Conservation (phyloP, 2,888 invertebrate species). For the Dasysyrphus tricinctus region DNA sequence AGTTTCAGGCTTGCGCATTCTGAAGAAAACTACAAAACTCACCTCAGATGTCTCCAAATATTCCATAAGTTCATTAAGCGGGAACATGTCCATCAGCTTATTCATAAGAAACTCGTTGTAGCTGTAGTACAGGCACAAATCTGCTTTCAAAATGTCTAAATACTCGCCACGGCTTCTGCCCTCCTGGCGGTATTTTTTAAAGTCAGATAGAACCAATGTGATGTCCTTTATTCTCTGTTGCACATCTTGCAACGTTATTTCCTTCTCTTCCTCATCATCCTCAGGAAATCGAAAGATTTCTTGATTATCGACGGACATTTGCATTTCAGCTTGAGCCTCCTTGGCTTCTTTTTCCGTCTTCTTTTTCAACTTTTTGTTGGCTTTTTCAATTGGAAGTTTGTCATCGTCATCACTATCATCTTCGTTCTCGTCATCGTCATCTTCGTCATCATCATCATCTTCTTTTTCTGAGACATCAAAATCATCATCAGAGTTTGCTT, state of each 20-base stretch:
- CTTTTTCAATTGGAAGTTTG: slow-evolving; percentile 93
- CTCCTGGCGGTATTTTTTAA: slow-evolving; percentile 88
- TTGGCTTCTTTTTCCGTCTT: slow-evolving; percentile 88
- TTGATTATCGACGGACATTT: slow-evolving; percentile 90
- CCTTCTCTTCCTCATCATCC: slow-evolving; percentile 88
- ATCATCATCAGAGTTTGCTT: slow-evolving; percentile 84
- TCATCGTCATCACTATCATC: slow-evolving; percentile 85
- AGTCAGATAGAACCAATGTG: slow-evolving; percentile 91
- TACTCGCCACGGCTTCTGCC: slow-evolving; percentile 92
- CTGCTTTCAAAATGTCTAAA: slow-evolving; percentile 89
- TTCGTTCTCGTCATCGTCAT: slow-evolving; percentile 81
- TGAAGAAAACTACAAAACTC: slow-evolving; percentile 7
- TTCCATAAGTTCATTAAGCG: slow-evolving; percentile 93
- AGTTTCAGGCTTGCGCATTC: not conserved
- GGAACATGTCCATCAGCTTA: slow-evolving; percentile 94
- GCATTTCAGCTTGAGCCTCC: slow-evolving; percentile 91
- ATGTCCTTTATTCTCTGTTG: slow-evolving; percentile 96
- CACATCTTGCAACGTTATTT: slow-evolving; percentile 90
- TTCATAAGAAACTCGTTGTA: slow-evolving; percentile 98
- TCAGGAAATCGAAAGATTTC: slow-evolving; percentile 92
- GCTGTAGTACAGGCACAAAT: slow-evolving; percentile 97
- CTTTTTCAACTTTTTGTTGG: slow-evolving; percentile 90
- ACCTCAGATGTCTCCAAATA: slow-evolving; percentile 98
- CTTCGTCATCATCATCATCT: slow-evolving; percentile 82
- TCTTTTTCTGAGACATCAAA: slow-evolving; percentile 82